Evolutionary conservation across 2,797 vertebrate genomes (phyloP), one percentile per base, ranked within the genome.

Genomic region (Ptychobarbus kaznakovi): DNA sequence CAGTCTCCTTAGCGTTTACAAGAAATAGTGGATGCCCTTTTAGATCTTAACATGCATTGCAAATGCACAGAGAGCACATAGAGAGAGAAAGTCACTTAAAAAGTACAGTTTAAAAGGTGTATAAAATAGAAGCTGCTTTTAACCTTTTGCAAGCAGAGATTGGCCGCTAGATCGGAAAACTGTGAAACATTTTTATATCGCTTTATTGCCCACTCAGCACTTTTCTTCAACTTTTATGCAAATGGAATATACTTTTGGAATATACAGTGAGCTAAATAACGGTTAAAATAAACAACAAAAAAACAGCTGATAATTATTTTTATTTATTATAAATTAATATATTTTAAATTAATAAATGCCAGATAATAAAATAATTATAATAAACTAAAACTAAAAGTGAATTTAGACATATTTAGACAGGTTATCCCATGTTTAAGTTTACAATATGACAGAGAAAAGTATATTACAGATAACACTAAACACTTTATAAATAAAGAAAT

Each of bases 101-200:
- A 90, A 92, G 91, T 83, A 91, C 86, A 78, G 1, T 44, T 32
- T 85, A 72, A 80, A 40, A 51, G 28, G 28, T 80, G 74, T 35
- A 61, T 66, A 53, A 51, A 75, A 91, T 87, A 88, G 73, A 85
- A 74, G 35, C n/a, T 38, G 68, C 88, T 92, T 91, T 87, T 89
- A 91, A 92, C 91, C 89, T 88, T 89, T 90, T 91, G 89, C 82
- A 84, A 89, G 76, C 66, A 38, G 87, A 91, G 91, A 90, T 86
- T 85, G 88, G 87, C 86, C 89, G 86, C 87, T 80, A 83, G n/a
- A 58, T 88, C 84, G 4, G 92, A 90, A 90, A 91, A 93, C 93
- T 90, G 66, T 1, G 46, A 70, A 63, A 80, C 89, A 86, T 90
- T 88, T 87, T 82, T 12, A 20, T 44, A 61, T 78, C 4, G n/a